A percentile compares a stretch with the other conserved stretches of the same genome.
Evolutionary conservation across 2,888 invertebrate genomes (phyloP).

Genomic region (Brachyopa scutellaris): DNA sequence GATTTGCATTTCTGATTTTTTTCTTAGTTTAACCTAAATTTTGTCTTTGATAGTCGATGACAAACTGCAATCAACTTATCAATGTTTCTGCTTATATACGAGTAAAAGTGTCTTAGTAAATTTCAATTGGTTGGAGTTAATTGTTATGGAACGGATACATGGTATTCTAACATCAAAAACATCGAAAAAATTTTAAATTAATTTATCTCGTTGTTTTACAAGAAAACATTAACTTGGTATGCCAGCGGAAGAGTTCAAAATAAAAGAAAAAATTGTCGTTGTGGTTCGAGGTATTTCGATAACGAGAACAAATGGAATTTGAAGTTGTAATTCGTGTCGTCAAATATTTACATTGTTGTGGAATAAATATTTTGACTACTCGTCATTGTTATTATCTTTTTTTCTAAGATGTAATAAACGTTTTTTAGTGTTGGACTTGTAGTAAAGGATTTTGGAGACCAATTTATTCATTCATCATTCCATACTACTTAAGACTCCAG

Average conservation of each 20-base stretch:
- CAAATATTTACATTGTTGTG: too few relatives aligned
- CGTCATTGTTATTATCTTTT: too few relatives aligned
- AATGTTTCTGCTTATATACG: slow-evolving; percentile 29
- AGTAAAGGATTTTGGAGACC: too few relatives aligned
- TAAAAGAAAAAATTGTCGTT: neutral
- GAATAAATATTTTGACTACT: too few relatives aligned
- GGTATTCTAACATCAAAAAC: slow-evolving; percentile 17
- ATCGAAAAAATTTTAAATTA: neutral
- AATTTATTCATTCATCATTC: too few relatives aligned
- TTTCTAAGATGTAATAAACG: too few relatives aligned
- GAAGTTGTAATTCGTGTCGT: neutral
- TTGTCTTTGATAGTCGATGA: neutral
- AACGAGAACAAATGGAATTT: neutral
- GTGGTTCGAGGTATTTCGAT: neutral
- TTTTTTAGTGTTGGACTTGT: too few relatives aligned
- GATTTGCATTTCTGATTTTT: slow-evolving; percentile 35
- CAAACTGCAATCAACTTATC: slow-evolving; percentile 15
- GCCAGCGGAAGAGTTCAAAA: slow-evolving; percentile 7
- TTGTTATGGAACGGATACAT: neutral
- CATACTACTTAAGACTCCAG: too few relatives aligned
- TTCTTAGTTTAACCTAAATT: neutral
- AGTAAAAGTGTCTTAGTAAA: neutral
- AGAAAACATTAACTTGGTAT: slow-evolving; percentile 25
- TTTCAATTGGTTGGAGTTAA: slow-evolving; percentile 1
- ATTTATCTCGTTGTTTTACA: neutral